Evolutionary conservation across 1,140 invertebrate species (phyloP).

Genomic region (Choristoneura fumiferana): DNA sequence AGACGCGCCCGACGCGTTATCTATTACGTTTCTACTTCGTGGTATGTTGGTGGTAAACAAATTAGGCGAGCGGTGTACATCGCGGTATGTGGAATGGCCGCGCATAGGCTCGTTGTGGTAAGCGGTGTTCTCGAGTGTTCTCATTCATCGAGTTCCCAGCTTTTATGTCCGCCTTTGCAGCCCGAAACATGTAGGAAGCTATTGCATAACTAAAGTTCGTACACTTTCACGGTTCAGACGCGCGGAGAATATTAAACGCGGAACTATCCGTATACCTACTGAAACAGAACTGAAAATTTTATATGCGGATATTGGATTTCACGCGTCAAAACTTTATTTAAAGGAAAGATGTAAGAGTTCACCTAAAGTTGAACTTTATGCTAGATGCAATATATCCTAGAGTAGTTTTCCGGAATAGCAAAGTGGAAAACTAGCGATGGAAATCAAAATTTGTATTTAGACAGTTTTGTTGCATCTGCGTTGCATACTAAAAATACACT

Average conservation of each 20-base stretch:
- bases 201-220: conserved; percentile 15
- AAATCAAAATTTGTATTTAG: too few relatives aligned
- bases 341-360: conserved; percentile 12
- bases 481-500: too few relatives aligned
- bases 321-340: conserved; percentile 16
- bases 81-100: conserved; percentile 13
- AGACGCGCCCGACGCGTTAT: background rate
- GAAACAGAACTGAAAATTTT: conserved; percentile 18
- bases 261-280: conserved; percentile 7
- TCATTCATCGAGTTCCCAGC: conserved; percentile 30
- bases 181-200: conserved; percentile 19
- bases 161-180: conserved; percentile 34
- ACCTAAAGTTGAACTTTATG: conserved; percentile 14
- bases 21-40: conserved; percentile 20
- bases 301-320: conserved; percentile 13
- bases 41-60: background rate
- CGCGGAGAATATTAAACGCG: conserved; percentile 11
- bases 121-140: conserved; percentile 34
- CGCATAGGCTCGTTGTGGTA: conserved; percentile 32
- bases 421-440: too few relatives aligned
- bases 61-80: conserved; percentile 27
- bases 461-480: too few relatives aligned
- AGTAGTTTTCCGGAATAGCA: too few relatives aligned
- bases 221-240: conserved; percentile 3
- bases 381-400: background rate